Conservation (phyloP, 1,140 invertebrate genomes). For the Drosophila paulistorum region DNA sequence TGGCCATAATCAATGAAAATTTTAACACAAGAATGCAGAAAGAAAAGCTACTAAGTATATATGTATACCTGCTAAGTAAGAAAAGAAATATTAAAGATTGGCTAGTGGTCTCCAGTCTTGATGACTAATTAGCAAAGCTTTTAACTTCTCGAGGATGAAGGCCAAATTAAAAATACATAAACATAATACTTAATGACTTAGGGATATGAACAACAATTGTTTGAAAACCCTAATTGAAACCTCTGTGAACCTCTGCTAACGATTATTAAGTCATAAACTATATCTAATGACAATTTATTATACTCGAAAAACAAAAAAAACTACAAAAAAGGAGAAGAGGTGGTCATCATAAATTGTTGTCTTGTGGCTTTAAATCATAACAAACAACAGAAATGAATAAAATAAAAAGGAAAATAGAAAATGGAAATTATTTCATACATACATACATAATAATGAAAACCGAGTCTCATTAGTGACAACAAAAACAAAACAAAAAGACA, state of each 20-base stretch:
- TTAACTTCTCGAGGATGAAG: too few relatives aligned
- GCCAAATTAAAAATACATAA: background rate
- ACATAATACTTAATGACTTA: background rate
- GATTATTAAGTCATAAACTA: conserved; percentile 81
- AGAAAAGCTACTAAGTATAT: too few relatives aligned
- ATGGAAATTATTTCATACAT: background rate
- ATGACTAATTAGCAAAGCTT: too few relatives aligned
- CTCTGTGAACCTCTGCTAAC: conserved; percentile 63
- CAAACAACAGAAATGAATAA: conserved; percentile 1
- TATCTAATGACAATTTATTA: conserved; percentile 79
- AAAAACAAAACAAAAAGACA: conserved; percentile 40
- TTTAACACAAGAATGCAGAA: too few relatives aligned
- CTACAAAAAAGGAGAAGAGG: background rate
- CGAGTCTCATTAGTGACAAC: conserved; percentile 8
- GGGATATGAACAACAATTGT: background rate
- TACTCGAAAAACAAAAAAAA: conserved; percentile 54
- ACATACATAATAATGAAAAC: background rate
- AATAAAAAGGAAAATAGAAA: background rate
- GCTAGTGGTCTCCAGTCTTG: too few relatives aligned
- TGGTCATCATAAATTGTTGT: conserved; percentile 9
- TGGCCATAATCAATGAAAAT: too few relatives aligned
- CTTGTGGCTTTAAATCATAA: conserved; percentile 2
- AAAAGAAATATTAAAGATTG: too few relatives aligned
- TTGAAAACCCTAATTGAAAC: conserved; percentile 28
- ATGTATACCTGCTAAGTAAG: too few relatives aligned